Evolutionary conservation across 2,797 vertebrate genomes (phyloP).

Genomic region (Enteromius paludinosus): DNA sequence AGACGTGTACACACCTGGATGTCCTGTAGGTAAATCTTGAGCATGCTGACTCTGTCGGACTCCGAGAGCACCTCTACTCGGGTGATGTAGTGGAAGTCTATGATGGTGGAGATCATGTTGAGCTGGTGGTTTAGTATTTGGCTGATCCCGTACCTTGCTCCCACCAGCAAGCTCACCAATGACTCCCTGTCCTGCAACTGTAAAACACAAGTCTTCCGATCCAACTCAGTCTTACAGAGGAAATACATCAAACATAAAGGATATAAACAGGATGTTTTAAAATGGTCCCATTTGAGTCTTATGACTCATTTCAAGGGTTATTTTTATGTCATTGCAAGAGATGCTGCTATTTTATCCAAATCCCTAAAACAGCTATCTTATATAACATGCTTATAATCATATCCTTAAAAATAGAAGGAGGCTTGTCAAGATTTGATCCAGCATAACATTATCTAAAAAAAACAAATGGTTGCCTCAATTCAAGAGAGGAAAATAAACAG

Average conservation of each 20-base stretch:
- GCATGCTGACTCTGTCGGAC: slow-evolving; percentile 92
- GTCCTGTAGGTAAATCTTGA: slow-evolving; percentile 95
- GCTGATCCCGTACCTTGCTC: slow-evolving; percentile 94
- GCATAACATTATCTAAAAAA: neutral
- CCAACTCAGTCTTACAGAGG: neutral
- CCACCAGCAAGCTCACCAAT: slow-evolving; percentile 89
- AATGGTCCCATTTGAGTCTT: neutral
- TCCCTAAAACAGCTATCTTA: neutral
- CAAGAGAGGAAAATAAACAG: neutral
- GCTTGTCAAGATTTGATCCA: neutral
- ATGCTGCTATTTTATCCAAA: neutral
- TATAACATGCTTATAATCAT: slow-evolving; percentile 13
- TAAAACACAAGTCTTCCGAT: neutral
- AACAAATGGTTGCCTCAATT: neutral
- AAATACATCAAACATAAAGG: neutral
- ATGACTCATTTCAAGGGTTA: slow-evolving; percentile 8
- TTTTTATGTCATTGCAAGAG: neutral
- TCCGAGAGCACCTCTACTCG: slow-evolving; percentile 89
- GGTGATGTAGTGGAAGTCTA: slow-evolving; percentile 94
- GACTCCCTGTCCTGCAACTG: slow-evolving; percentile 97
- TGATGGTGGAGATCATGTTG: slow-evolving; percentile 90
- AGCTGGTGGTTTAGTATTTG: slow-evolving; percentile 97
- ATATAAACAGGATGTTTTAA: neutral
- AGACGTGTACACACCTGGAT: slow-evolving; percentile 84
- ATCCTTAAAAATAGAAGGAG: neutral